Evolutionary conservation across 35 echinoderm and acorn worm genomes (phyloP).

Genomic region (Patiria miniata): DNA sequence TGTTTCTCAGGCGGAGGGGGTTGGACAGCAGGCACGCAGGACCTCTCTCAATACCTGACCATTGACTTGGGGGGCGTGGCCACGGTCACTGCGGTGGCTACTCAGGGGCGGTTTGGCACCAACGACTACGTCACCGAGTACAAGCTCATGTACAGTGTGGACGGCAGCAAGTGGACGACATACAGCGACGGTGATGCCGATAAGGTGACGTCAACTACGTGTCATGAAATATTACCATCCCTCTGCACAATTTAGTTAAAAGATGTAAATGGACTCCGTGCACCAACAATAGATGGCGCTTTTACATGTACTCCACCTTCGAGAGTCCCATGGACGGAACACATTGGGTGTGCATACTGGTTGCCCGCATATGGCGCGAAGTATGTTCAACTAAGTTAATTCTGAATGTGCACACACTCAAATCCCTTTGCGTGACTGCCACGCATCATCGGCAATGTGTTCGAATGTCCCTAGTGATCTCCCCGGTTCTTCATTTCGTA

Average conservation of each 20-base stretch:
- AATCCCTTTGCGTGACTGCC: too few relatives aligned
- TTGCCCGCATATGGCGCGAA: too few relatives aligned
- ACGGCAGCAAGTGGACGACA: slow-evolving; percentile 66
- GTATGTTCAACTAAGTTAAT: too few relatives aligned
- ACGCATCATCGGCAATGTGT: too few relatives aligned
- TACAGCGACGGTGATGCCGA: slow-evolving; percentile 54
- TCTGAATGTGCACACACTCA: too few relatives aligned
- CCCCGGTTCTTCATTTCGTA: too few relatives aligned
- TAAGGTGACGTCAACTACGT: slow-evolving; percentile 58
- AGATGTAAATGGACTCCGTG: too few relatives aligned
- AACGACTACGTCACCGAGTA: slow-evolving; percentile 52
- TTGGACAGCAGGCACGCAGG: slow-evolving; percentile 61
- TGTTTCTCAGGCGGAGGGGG: slow-evolving; percentile 69
- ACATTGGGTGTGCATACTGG: too few relatives aligned
- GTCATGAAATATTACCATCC: not conserved
- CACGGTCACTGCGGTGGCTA: slow-evolving; percentile 70
- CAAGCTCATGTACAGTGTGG: slow-evolving; percentile 47
- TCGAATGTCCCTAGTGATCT: too few relatives aligned
- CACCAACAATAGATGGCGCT: too few relatives aligned
- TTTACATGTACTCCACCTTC: too few relatives aligned
- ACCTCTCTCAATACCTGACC: slow-evolving; percentile 59
- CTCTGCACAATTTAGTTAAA: not conserved
- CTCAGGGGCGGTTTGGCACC: slow-evolving; percentile 63
- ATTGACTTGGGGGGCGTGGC: slow-evolving; percentile 57
- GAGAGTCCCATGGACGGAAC: not conserved